A percentile compares a stretch with the other conserved stretches of the same genome.
phyloP scores from a whole-genome alignment of 2,797 vertebrate species.

The Pempheris klunzingeri region DNA sequence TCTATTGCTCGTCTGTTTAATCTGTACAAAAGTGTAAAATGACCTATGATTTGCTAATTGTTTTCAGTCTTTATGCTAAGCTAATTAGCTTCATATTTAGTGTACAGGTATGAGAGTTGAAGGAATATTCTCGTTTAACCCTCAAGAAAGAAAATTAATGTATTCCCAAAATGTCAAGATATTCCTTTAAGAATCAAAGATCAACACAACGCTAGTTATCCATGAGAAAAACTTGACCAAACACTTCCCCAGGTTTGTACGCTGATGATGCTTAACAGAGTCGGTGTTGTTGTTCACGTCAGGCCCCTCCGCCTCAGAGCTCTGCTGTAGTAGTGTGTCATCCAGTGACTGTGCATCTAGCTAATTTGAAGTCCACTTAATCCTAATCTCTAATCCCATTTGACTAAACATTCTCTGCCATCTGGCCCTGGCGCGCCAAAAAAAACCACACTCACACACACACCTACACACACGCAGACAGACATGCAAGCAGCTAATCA shows the following conservation, averaged over 20 bases:
- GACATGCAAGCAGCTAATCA: constrained; percentile 58
- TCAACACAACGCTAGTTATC: neutral
- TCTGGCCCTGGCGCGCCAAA: constrained; percentile 79
- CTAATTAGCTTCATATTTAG: neutral
- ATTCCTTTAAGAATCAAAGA: neutral
- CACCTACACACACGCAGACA: constrained; percentile 29
- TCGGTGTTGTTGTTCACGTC: constrained; percentile 24
- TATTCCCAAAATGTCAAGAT: neutral
- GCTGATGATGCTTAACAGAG: neutral
- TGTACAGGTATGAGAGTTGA: neutral
- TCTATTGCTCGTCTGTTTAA: neutral
- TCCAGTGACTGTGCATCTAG: constrained; percentile 77
- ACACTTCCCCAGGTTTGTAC: neutral
- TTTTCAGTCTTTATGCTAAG: neutral
- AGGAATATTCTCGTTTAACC: neutral
- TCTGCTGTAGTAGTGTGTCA: constrained; percentile 70
- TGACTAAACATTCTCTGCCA: constrained; percentile 86
- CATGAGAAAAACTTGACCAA: neutral
- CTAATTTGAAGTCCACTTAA: constrained; percentile 82
- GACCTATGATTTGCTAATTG: no score
- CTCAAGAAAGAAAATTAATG: neutral
- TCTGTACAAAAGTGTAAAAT: no score
- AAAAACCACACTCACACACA: constrained; percentile 42
- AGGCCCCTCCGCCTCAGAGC: constrained; percentile 20
- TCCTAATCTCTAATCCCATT: constrained; percentile 88